A percentile compares a stretch with the other conserved stretches of the same genome.
phyloP scores from a whole-genome alignment of 2,888 invertebrate genomes.

The Tineola bisselliella region DNA sequence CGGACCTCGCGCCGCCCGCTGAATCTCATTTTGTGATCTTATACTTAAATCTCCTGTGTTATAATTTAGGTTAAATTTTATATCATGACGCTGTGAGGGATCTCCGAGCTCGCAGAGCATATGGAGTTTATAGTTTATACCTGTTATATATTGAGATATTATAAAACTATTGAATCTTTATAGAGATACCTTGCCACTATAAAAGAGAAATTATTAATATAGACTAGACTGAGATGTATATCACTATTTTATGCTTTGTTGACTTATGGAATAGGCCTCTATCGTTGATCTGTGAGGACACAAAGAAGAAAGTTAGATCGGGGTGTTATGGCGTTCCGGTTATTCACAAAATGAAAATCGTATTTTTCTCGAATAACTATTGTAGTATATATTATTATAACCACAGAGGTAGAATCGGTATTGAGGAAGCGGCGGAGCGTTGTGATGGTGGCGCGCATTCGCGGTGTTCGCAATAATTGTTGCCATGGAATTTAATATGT shows the following conservation, averaged over 20 bases:
- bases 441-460: conserved; percentile 16
- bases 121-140: conserved; percentile 58
- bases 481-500: conserved; percentile 13
- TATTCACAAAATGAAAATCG: neutral
- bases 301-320: conserved; percentile 29
- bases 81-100: conserved; percentile 67
- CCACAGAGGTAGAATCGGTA: conserved; percentile 36
- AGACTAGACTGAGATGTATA: conserved; percentile 68
- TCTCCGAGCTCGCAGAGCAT: conserved; percentile 57
- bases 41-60: conserved; percentile 69
- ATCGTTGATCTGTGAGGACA: conserved; percentile 20
- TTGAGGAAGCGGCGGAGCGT: conserved; percentile 29
- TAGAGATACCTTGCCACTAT: conserved; percentile 67
- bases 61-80: conserved; percentile 69
- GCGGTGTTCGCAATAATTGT: conserved; percentile 4
- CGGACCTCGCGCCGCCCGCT: conserved; percentile 47
- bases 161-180: conserved; percentile 66
- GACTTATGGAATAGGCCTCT: conserved; percentile 52
- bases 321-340: conserved; percentile 43
- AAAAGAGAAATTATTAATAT: conserved; percentile 58
- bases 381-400: conserved; percentile 45
- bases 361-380: conserved; percentile 21
- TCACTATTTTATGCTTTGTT: conserved; percentile 68
- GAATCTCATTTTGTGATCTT: conserved; percentile 70
- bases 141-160: conserved; percentile 58